These are phyloP conservation scores for Cheilosia vernalis DNA, from an alignment of 2,888 invertebrate genomes.

Conservation along the genomic window DNA sequence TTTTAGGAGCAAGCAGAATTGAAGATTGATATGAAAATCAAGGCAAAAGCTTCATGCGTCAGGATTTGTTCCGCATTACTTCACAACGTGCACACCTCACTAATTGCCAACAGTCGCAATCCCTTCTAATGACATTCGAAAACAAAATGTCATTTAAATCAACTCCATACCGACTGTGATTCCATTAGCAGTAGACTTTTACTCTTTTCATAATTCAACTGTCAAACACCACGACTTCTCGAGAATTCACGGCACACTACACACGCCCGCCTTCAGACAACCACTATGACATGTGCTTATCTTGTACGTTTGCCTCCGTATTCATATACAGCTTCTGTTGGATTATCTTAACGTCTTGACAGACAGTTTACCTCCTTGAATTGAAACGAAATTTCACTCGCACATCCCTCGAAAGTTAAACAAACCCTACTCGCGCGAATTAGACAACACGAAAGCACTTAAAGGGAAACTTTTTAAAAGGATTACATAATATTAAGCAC, in stretches of 20 bases:
- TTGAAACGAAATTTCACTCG: conserved; percentile 33
- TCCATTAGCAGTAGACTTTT: conserved; percentile 66
- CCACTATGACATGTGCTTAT: conserved; percentile 66
- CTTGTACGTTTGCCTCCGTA: conserved; percentile 42
- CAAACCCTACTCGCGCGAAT: conserved; percentile 60
- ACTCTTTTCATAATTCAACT: conserved; percentile 68
- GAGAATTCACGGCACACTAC: conserved; percentile 44
- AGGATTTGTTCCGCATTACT: too few species aligned
- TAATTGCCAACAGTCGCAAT: conserved; percentile 10
- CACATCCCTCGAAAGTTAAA: conserved; percentile 30
- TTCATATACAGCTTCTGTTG: conserved; percentile 30
- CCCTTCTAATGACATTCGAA: conserved; percentile 18
- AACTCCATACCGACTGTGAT: conserved; percentile 52
- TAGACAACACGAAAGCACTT: conserved; percentile 70
- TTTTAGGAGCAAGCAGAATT: too few species aligned
- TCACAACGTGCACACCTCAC: not conserved
- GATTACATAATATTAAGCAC: conserved; percentile 62
- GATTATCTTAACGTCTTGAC: conserved; percentile 72
- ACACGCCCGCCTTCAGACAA: conserved; percentile 25
- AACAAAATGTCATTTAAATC: conserved; percentile 47
- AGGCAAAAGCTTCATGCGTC: too few species aligned
- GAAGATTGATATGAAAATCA: too few species aligned
- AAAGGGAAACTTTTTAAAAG: conserved; percentile 62
- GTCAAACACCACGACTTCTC: conserved; percentile 58
- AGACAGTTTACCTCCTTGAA: conserved; percentile 25